Evolutionary conservation across 2,888 invertebrate species (phyloP).

Genomic region (Dorcus parallelipipedus): DNA sequence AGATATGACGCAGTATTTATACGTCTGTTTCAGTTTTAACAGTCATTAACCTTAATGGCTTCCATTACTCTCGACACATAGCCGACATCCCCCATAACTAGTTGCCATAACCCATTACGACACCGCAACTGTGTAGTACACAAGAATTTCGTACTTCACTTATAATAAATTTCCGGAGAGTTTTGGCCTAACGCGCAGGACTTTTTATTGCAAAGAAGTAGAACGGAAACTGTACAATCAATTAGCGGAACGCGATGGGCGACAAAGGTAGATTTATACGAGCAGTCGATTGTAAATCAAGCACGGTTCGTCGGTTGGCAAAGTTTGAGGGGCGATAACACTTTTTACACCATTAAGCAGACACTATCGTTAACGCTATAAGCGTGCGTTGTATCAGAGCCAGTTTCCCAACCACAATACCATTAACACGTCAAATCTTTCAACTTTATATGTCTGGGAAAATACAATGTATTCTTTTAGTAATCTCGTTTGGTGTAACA

Average conservation of each 20-base stretch:
- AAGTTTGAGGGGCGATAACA: conserved; percentile 30
- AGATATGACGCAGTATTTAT: too few species aligned
- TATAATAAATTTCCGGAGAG: neutral
- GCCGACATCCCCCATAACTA: too few species aligned
- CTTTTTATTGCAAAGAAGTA: neutral
- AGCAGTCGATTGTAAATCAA: conserved; percentile 3
- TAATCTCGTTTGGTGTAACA: too few species aligned
- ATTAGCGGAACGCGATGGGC: too few species aligned
- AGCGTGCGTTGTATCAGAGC: conserved; percentile 25
- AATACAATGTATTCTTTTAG: neutral
- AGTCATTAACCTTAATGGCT: too few species aligned
- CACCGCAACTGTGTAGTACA: too few species aligned
- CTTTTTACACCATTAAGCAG: conserved; percentile 42
- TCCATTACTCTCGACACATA: too few species aligned
- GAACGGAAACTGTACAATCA: neutral
- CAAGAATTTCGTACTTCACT: neutral
- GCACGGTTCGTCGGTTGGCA: conserved; percentile 7
- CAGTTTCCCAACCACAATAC: conserved; percentile 33
- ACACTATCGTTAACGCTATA: conserved; percentile 31
- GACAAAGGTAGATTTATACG: too few species aligned
- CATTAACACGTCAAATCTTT: conserved; percentile 31
- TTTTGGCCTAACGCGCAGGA: neutral
- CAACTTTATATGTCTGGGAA: conserved; percentile 12
- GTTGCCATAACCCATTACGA: too few species aligned
- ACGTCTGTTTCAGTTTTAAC: too few species aligned